Evolutionary conservation across 2,888 invertebrate genomes (phyloP), one percentile per base, ranked within the genome.

Genomic region (Molanna angustata): DNA sequence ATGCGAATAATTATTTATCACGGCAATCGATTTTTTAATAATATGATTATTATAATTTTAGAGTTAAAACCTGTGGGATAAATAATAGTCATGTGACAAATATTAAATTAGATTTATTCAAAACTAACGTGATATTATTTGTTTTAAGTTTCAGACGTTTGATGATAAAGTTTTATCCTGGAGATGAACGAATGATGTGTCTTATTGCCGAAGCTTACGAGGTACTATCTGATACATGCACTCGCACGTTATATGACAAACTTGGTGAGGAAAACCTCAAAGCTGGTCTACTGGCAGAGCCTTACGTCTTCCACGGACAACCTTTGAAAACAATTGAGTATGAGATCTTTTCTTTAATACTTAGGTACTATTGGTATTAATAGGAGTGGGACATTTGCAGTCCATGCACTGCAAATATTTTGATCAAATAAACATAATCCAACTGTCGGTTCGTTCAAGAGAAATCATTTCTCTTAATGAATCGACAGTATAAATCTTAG

Each of bases 261-360:
- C 94, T 88, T 69, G 94, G 94, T 0, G 93, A 93, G 69, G 87
- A 88, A 63, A 93, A 92, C 0, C 73, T 94, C 39, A 91, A 91
- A 67, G 80, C 79, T 63, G 92, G 93, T 0, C 82, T 92, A 0
- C 85, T 87, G 3, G 80, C 85, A 2, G 80, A 83, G 49, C 85
- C 89, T 0, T 91, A 87, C 67, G 74, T 81, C 37, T 94, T 88
- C 73, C 91, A 94, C 65, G 91, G 89, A 0, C 85, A 94, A 64
- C 84, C 87, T 0, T 68, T 85, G 63, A 72, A 76, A 60, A 89
- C 90, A 0, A 16, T 49, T 3, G 39, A 48, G 49, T 50, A 50
- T 21, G 18, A 11, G 4, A 35, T n/a, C 4, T 7, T 11, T 35
- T 6, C 4, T 35, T n/a, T 7, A 35, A 11, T 35, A 6, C 35